Conservation (phyloP, 2,113 vertebrate genomes). For the Mystacornis crossleyi region DNA sequence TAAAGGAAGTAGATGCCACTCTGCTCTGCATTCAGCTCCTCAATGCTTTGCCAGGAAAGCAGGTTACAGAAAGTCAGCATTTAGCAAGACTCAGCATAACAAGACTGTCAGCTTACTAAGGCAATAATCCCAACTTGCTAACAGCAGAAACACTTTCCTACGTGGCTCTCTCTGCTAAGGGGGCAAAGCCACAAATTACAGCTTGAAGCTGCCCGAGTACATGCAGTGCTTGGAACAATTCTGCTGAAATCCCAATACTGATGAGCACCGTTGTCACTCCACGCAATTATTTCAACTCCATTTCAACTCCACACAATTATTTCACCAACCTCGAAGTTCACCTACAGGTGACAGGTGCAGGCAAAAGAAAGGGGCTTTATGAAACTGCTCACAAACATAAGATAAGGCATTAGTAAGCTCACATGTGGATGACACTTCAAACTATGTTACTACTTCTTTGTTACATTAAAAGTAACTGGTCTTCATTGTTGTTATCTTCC, state of each 20-base stretch:
- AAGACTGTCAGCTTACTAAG: neutral
- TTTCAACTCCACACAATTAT: neutral
- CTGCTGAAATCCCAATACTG: neutral
- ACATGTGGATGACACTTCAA: neutral
- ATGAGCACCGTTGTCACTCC: neutral
- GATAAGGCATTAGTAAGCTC: neutral
- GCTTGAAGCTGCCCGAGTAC: neutral
- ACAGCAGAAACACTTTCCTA: neutral
- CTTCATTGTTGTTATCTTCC: neutral
- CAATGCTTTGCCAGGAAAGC: neutral
- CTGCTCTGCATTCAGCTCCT: neutral
- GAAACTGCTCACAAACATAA: neutral
- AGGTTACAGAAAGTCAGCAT: conserved; percentile 8
- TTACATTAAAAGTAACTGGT: neutral
- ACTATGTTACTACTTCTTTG: neutral
- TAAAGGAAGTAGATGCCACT: neutral
- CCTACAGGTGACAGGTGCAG: neutral
- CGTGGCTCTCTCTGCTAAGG: neutral
- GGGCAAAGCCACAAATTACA: neutral
- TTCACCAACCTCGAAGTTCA: neutral
- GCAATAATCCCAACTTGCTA: neutral
- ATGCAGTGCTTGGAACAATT: neutral
- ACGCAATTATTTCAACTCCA: neutral
- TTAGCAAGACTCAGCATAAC: neutral
- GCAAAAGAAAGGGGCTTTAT: neutral